Percentiles rank a stretch among this genome's conserved stretches.
phyloP scores from a whole-genome alignment of 2,888 invertebrate species.

The Ypsolopha scabrella region DNA sequence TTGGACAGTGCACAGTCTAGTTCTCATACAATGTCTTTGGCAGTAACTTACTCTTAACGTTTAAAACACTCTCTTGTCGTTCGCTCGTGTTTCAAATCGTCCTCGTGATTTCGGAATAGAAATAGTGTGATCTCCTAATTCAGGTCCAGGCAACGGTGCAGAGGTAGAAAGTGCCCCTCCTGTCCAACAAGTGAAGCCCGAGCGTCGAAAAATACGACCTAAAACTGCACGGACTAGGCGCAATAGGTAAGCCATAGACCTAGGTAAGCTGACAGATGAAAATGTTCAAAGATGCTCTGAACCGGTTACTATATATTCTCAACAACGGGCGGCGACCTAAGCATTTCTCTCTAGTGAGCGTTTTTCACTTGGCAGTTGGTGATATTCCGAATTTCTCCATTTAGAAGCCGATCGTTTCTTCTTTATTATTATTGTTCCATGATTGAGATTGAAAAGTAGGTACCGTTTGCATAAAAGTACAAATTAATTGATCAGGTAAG shows the following conservation, averaged over 20 bases:
- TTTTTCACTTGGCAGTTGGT: no score
- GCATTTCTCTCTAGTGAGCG: neutral
- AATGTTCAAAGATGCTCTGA: no score
- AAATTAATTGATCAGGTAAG: neutral
- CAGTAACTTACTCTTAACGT: no score
- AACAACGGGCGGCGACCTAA: no score
- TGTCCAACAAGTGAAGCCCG: constrained; percentile 15
- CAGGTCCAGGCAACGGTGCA: constrained; percentile 46
- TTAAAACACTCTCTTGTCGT: no score
- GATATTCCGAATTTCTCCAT: no score
- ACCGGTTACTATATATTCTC: neutral
- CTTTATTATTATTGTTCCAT: neutral
- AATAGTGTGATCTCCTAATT: neutral
- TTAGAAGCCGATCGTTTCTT: no score
- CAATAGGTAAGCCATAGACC: constrained; percentile 30
- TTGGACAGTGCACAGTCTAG: no score
- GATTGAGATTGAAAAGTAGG: neutral
- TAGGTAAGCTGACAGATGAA: neutral
- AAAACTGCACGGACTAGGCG: constrained; percentile 45
- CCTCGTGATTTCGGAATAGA: no score
- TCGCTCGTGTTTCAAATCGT: no score
- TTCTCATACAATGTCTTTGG: no score
- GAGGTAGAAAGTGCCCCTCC: constrained; percentile 49
- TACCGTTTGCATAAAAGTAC: neutral
- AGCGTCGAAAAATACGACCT: constrained; percentile 29